Base-by-base conservation (phyloP, 1,140 invertebrate genomes). In the Drosophila sproati region DNA sequence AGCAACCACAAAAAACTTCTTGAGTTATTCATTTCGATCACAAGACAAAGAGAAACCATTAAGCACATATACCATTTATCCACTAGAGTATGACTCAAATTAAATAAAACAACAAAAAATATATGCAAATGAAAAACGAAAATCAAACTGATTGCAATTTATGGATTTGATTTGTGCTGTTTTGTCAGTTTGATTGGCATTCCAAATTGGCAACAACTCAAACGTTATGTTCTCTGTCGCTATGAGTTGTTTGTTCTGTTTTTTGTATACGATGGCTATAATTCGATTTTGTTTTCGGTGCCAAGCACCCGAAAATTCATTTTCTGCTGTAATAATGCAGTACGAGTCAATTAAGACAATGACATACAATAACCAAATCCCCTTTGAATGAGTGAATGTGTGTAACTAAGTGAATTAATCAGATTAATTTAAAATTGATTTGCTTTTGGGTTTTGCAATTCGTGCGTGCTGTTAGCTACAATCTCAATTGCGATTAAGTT, bases 111-210 rank as follows among this genome's bases (percentile, higher is more conserved):
- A 12, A n/a, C 39, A n/a, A 43, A 43, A n/a, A 10, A n/a, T 2
- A 41, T 10, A 41, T 10, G 3, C 7, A 41, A 10, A 41, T 20
- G 20, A 39, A 41, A 41, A 41, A 41, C 28, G 47, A 43, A 32
- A 37, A 20, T 20, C n/a, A 39, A 66, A 50, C 43, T 59, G 10
- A 64, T 52, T 79, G 76, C 82, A 87, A 77, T 87, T 88, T 87
- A 87, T 88, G 69, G 83, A 88, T 79, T 87, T 77, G 60, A 82
- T 77, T 87, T 82, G 43, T 69, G 68, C 74, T 88, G 80, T 69
- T 80, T 77, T 87, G 85, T 87, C 80, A 83, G 72, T 54, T 89
- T 88, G 83, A 88, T 87, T 89, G 83, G 62, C 83, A 83, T 60
- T 51, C 62, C 50, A 50, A 87, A 88, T 77, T 74, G 82, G 73